Conservation (phyloP, 1,140 invertebrate species). For the Drosophila truncata region DNA sequence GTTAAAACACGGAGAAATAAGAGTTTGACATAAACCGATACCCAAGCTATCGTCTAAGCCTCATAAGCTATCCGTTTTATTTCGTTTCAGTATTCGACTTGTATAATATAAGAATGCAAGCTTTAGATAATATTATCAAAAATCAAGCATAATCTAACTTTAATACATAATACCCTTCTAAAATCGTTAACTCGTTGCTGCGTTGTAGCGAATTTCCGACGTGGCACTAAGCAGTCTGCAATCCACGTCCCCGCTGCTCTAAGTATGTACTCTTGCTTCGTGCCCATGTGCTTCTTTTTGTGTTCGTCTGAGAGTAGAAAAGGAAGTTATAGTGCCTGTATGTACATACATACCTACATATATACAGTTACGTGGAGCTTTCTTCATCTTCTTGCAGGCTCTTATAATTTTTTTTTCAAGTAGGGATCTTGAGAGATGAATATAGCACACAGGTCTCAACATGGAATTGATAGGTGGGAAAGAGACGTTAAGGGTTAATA, state of each 20-base stretch:
- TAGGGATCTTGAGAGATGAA: background rate
- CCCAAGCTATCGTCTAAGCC: no score
- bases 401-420: conserved; percentile 30
- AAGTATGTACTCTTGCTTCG: conserved; percentile 24
- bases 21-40: no score
- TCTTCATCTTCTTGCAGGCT: conserved; percentile 23
- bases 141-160: background rate
- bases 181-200: background rate
- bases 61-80: no score
- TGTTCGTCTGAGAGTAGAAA: conserved; percentile 18
- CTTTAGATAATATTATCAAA: background rate
- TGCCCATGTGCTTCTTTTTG: conserved; percentile 37
- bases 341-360: conserved; percentile 47
- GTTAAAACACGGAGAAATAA: no score
- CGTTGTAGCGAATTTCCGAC: conserved; percentile 32
- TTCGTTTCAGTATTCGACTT: no score
- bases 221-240: conserved; percentile 6
- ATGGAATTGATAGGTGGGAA: background rate
- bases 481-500: background rate
- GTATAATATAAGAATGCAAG: background rate
- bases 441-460: background rate
- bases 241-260: conserved; percentile 21
- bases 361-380: conserved; percentile 29
- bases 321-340: conserved; percentile 24
- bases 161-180: background rate